These are phyloP conservation scores for Nylanderia fulva DNA, from an alignment of 1,140 invertebrate genomes.

Conservation along the genomic window DNA sequence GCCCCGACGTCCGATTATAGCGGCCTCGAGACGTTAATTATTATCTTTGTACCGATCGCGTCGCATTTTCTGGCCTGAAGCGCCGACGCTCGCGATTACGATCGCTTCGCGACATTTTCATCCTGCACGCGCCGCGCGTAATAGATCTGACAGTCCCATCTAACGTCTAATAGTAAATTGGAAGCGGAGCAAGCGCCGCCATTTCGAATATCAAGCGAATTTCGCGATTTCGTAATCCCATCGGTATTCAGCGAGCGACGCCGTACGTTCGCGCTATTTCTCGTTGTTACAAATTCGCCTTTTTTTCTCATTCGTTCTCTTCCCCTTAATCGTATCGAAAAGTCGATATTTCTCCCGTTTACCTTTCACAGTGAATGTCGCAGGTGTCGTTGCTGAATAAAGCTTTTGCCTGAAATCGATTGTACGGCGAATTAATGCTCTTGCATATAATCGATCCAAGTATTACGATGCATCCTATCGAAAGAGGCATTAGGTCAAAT, in stretches of 20 bases:
- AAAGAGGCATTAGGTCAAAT: slow-evolving; percentile 73
- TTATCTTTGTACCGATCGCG: slow-evolving; percentile 44
- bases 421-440: slow-evolving; percentile 63
- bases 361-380: slow-evolving; percentile 9
- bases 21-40: slow-evolving; percentile 34
- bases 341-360: slow-evolving; percentile 20
- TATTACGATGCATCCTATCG: slow-evolving; percentile 60
- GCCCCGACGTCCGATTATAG: slow-evolving; percentile 28
- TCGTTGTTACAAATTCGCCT: slow-evolving; percentile 27
- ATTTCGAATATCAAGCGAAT: slow-evolving; percentile 8
- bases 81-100: slow-evolving; percentile 21
- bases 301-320: slow-evolving; percentile 12
- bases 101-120: slow-evolving; percentile 4
- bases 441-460: slow-evolving; percentile 68
- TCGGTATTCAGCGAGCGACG: slow-evolving; percentile 35
- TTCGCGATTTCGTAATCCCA: slow-evolving; percentile 33
- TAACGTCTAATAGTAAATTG: neutral
- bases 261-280: slow-evolving; percentile 7
- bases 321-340: slow-evolving; percentile 25
- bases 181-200: neutral
- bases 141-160: neutral
- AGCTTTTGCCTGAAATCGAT: slow-evolving; percentile 54
- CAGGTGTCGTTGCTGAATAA: slow-evolving; percentile 51
- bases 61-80: slow-evolving; percentile 48
- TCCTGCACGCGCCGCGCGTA: neutral